Base-by-base conservation (phyloP, 1,140 invertebrate species). In the Augochlora pura region DNA sequence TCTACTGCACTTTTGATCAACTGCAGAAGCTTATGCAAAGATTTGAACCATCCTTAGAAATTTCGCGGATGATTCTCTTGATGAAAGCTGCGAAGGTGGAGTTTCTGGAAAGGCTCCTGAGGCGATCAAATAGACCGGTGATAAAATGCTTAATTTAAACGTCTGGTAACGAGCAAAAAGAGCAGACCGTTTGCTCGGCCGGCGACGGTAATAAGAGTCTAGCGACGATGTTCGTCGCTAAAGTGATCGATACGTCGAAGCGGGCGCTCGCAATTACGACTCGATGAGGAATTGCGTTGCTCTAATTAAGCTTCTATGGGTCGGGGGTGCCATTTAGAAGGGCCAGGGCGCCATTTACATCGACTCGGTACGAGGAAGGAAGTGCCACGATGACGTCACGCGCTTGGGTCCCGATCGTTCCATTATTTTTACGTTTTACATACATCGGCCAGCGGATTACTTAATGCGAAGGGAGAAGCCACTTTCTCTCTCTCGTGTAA, bases 401-500 rank as follows among this genome's bases (percentile, higher is more conserved):
- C 38, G 60, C 32, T 16, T 66, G 16, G 66, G 63, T 65, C 39
- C 39, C 39, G 42, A 14, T 27, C 21, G 25, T 21, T 68, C 6
- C 42, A 62, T 85, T 32, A 76, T 82, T 79, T 83, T 82, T 60
- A 52, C 42, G 49, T 38, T 67, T 76, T 52, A 52, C 49, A 52
- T 71, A 63, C 60, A 69, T 68, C 32, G 76, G 25, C 62, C 60
- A 60, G 67, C 76, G 85, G 77, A 86, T 86, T 83, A 86, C 84
- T 83, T 83, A 86, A 86, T 83, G 77, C 64, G 32, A 64, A 69
- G 64, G 79, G 70, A 79, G 83, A 82, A 77, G 63, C 60, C 76
- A 77, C 84, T 83, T 86, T 83, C 85, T 86, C 80, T 86, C 80
- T 85, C 80, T 86, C 85, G 57, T 60, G 38, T 79, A 82, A 86